Evolutionary conservation across 1,140 invertebrate genomes (phyloP), one percentile per base, ranked within the genome.

Genomic region (Bombus huntii): DNA sequence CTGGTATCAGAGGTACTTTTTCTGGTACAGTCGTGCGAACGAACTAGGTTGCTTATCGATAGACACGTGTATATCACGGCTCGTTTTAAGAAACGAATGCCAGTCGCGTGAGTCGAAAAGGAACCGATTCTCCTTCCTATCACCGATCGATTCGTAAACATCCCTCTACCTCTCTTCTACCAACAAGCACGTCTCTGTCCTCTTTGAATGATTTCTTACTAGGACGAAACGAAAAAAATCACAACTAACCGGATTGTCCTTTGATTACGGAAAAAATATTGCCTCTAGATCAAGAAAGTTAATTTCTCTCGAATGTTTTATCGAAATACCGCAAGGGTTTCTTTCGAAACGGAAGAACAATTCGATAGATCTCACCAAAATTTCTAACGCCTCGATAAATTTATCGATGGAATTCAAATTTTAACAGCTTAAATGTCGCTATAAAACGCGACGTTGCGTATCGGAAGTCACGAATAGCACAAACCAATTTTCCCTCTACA

Each of bases 81-180:
- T 79, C 81, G 39, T 62, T 25, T 76, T 15, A 8, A 37, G 12
- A 70, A 57, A 42, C 37, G 65, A n/a, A 78, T 79, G 82, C 82
- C n/a, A 10, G 57, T 78, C 81, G 81, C 81, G 74, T 78, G 37
- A 47, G 34, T 28, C 22, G 39, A 77, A 57, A 83, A 42, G 62
- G 39, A 68, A 31, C 62, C 44, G 31, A 39, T 68, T 68, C 62
- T 39, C 22, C 71, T 28, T 31, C 53, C 25, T 28, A 22, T 9
- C 62, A 0, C n/a, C 73, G 44, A 77, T 83, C 57, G 62, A 70
- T 65, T 59, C 82, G 74, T n/a, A 70, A 83, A 83, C 82, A 79
- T 44, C 15, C 47, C 28, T 25, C 9, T 15, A 34, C 1, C 25
- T 9, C 12, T 28, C 15, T 8, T 15, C 72, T 12, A 34, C 74